These are phyloP conservation scores for Polypedilum vanderplanki DNA, from an alignment of 1,140 invertebrate genomes.

Conservation along the genomic window DNA sequence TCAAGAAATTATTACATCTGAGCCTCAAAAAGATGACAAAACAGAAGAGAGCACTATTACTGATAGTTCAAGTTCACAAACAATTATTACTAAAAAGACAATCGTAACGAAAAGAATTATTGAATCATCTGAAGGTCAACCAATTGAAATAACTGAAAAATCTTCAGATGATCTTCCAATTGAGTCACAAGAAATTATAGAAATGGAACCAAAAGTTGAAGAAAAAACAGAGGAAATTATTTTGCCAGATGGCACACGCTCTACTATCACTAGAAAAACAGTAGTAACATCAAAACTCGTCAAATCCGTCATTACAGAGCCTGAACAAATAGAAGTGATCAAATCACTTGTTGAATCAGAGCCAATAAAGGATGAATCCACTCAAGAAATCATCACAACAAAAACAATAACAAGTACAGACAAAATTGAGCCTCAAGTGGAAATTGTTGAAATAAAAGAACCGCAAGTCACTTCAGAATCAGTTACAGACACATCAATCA, in stretches of 20 bases:
- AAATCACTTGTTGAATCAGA: not conserved
- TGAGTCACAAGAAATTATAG: too few relatives aligned
- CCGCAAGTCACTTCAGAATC: not conserved
- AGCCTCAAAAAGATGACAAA: not conserved
- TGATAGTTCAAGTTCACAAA: too few relatives aligned
- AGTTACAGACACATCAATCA: not conserved
- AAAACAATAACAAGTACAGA: not conserved
- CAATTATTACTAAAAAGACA: too few relatives aligned
- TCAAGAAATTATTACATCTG: not conserved
- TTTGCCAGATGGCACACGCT: too few relatives aligned
- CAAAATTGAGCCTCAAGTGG: not conserved
- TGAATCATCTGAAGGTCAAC: too few relatives aligned
- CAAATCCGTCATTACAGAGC: not conserved
- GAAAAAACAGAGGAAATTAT: too few relatives aligned
- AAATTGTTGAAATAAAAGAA: not conserved
- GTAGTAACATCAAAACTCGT: not conserved
- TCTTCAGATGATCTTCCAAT: too few relatives aligned
- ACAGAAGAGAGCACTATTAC: not conserved
- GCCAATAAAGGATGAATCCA: not conserved
- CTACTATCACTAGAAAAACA: too few relatives aligned
- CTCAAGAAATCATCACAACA: not conserved
- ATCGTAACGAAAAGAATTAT: too few relatives aligned
- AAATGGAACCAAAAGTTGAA: too few relatives aligned
- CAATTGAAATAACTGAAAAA: too few relatives aligned
- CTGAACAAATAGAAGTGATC: not conserved